Conservation (phyloP, 2,797 vertebrate genomes). For the Tympanoctomys barrerae region DNA sequence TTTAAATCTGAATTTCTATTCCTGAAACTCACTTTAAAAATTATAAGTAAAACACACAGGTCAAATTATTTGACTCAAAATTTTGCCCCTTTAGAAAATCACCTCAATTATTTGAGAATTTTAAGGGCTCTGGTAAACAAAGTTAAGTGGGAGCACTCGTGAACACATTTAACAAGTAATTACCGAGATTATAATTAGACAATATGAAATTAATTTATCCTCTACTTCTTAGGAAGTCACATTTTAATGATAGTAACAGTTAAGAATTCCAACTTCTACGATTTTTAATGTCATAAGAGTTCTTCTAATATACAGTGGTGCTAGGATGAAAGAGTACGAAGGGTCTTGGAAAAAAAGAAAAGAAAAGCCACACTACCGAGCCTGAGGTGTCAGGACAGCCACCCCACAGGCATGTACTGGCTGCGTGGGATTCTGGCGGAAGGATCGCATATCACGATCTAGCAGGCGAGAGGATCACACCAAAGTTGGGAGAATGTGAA, state of each 20-base stretch:
- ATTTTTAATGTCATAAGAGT: neutral
- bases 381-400: neutral
- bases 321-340: neutral
- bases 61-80: neutral
- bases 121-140: neutral
- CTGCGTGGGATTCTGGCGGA: neutral
- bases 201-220: neutral
- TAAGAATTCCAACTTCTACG: neutral
- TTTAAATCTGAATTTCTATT: neutral
- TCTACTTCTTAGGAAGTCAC: neutral
- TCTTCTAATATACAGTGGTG: neutral
- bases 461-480: neutral
- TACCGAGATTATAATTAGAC: neutral
- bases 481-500: neutral
- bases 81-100: neutral
- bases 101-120: neutral
- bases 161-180: neutral
- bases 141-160: neutral
- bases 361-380: neutral
- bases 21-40: neutral
- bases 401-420: neutral
- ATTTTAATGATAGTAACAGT: neutral
- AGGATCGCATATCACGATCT: neutral
- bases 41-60: neutral
- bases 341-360: neutral